Evolutionary conservation across 1,140 invertebrate species (phyloP), one percentile per base, ranked within the genome.

Genomic region (Platorchestia sp.): DNA sequence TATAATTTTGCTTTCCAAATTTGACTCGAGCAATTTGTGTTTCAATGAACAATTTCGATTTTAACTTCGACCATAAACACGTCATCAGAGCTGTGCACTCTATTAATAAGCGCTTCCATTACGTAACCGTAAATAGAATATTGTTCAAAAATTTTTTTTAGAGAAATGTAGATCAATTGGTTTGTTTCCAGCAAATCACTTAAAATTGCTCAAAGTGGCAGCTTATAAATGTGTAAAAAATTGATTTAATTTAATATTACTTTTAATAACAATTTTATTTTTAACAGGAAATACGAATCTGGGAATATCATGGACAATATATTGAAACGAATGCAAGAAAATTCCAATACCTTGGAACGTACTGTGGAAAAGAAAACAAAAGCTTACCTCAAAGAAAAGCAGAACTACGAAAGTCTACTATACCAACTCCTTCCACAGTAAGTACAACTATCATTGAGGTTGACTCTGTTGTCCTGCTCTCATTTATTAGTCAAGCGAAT

Each of bases 291-390:
- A 96, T 98, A 98, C 97, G 98, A 99, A 97, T 99, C 98, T 89
- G 98, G 98, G 93, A 99, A 99, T 97, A 98, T 99, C 89, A 97
- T 99, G 96, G 99, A 99, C 97, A 99, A 99, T 97, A 97, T 99
- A 45, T 97, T 99, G n/a, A 98, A 98, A 45, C 98, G 99, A 95
- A 99, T 99, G 98, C 99, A 99, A 97, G 99, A 99, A 97, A 99
- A 99, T 97, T 99, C 99, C 0, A 99, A 99, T 97, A 99, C 99
- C 97, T 97, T 99, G 96, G 99, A 99, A 97, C 98, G 98, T 7
- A 97, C 99, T 45, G 99, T 99, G 0, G 98, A 99, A 96, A 99
- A 99, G 97, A 97, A 99, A 96, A 99, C 99, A 0, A 98, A 99
- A 27, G 99, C 99, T 97, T 99, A 99, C 97, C 97, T 99, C 87